These are phyloP conservation scores for Dryocosmus kuriphilus DNA, from an alignment of 2,888 invertebrate genomes.

Conservation along the genomic window DNA sequence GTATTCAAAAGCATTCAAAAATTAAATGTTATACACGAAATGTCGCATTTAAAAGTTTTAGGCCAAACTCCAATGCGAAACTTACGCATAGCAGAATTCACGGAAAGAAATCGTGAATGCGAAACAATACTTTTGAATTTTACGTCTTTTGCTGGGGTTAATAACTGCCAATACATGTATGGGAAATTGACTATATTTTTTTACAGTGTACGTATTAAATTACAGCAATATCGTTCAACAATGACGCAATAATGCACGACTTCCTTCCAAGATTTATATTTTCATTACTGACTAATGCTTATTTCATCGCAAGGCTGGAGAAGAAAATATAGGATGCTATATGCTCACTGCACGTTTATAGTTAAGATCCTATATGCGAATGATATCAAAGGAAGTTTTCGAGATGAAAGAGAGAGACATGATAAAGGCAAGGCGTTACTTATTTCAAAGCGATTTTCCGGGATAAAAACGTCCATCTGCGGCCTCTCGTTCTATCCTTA, in stretches of 20 bases:
- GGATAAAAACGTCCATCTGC: slow-evolving; percentile 24
- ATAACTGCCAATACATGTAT: no score
- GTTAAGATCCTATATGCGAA: neutral
- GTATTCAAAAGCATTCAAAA: no score
- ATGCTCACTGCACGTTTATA: slow-evolving; percentile 26
- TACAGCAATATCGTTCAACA: slow-evolving; percentile 24
- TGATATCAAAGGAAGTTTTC: slow-evolving; percentile 27
- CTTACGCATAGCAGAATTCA: no score
- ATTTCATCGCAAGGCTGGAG: slow-evolving; percentile 33
- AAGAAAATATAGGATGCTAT: slow-evolving; percentile 26
- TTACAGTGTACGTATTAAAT: neutral
- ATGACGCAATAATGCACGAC: slow-evolving; percentile 37
- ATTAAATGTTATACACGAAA: no score
- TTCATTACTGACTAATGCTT: slow-evolving; percentile 33
- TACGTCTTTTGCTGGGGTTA: no score
- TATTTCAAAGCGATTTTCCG: slow-evolving; percentile 18
- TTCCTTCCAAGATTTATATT: slow-evolving; percentile 39
- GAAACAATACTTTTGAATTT: no score
- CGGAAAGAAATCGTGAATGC: no score
- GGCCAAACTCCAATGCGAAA: no score
- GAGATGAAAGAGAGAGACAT: slow-evolving; percentile 25
- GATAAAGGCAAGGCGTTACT: slow-evolving; percentile 13
- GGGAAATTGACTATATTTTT: no score
- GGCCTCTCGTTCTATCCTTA: neutral
- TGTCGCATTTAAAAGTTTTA: no score